Evolutionary conservation across 2,113 vertebrate genomes (phyloP), one percentile per base, ranked within the genome.

Genomic region (Cacatua alba): DNA sequence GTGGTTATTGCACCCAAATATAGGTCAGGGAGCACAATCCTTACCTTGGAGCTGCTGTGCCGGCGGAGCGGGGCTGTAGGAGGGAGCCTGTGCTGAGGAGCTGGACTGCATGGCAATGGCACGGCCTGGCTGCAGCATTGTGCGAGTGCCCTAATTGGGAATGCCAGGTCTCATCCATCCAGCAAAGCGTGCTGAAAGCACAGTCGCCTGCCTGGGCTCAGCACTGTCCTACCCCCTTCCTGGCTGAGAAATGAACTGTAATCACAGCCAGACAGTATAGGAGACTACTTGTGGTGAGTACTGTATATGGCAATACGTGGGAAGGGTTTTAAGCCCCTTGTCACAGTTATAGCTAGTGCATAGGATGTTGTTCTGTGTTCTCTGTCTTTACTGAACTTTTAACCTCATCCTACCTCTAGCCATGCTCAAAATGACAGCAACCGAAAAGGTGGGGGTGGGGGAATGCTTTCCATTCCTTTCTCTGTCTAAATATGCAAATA

Each of bases 401-500:
- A 96, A 94, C 94, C 95, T 97, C 78, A 93, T 96, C 78, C 15
- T 68, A 95, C 95, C 96, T 94, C 88, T 96, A 96, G 24, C 67
- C 82, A 82, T 92, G 86, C 90, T 93, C 70, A 90, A 95, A 93
- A 92, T 86, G 90, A 94, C 90, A 93, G 85, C 82, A 19, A 62
- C 19, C 2, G 1, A 90, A 93, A 89, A 67, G 64, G 18, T 17
- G 20, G 52, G 64, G 65, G 7, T 1, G n/a, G 57, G 48, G 70
- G 37, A 85, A 94, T 92, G 75, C 67, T 83, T 95, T 65, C 92
- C 63, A 92, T 95, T 96, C 92, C 68, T 93, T 94, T 87, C 74
- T 93, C 74, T 94, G 82, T 90, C 92, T 92, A 72, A 92, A 92
- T 92, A 92, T 69, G 79, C 67, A 82, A 95, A 97, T 94, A 86